phyloP scores from a whole-genome alignment of 2,888 invertebrate genomes.

The Eubasilissa splendida region DNA sequence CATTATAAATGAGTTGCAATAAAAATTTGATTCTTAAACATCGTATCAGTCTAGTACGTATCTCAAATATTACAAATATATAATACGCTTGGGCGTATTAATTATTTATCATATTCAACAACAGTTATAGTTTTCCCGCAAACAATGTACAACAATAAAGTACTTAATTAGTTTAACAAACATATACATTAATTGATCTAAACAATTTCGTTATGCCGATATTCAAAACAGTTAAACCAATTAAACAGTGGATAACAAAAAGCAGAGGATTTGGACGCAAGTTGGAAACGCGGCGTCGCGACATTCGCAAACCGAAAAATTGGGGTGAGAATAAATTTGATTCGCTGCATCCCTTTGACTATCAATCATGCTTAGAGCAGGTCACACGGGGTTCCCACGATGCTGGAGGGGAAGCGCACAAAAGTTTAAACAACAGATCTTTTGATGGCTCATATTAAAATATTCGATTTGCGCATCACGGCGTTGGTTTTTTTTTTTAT shows the following conservation, averaged over 20 bases:
- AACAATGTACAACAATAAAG: no score
- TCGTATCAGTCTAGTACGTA: no score
- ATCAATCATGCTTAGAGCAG: conserved; percentile 55
- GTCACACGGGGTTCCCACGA: conserved; percentile 51
- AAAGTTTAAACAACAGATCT: not conserved
- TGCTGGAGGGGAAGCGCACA: not conserved
- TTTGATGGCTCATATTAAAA: not conserved
- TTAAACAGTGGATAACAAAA: not conserved
- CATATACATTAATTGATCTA: no score
- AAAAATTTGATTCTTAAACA: no score
- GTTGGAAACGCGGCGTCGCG: conserved; percentile 20
- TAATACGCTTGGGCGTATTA: no score
- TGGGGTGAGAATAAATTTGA: conserved; percentile 44
- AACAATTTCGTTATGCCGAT: no score
- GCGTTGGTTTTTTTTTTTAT: not conserved
- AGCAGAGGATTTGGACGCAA: not conserved
- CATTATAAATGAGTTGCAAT: no score
- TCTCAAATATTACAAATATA: no score
- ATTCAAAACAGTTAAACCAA: not conserved
- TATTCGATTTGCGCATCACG: conserved; percentile 9
- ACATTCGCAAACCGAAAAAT: conserved; percentile 28
- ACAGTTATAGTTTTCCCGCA: no score
- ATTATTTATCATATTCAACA: no score
- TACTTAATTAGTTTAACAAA: no score
- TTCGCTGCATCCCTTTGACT: conserved; percentile 49